A percentile compares a stretch with the other conserved stretches of the same genome.
Evolutionary conservation across 2,888 invertebrate species (phyloP).

Genomic region (Sussaba pulchella): DNA sequence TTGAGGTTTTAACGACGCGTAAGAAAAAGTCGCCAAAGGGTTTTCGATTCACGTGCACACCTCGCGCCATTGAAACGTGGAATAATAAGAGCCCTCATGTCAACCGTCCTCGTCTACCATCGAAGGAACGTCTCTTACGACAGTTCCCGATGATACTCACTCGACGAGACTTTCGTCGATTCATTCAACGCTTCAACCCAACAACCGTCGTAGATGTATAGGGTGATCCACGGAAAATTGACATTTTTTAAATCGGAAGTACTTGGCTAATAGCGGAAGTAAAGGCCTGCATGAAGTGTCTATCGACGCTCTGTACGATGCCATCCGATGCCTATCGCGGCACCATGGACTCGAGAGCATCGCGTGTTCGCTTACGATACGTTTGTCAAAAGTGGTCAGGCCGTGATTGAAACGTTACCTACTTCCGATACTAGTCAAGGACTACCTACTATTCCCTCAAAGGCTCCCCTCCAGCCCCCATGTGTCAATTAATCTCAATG

Average conservation of each 20-base stretch:
- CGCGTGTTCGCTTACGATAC: no score
- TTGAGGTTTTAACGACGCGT: constrained; percentile 22
- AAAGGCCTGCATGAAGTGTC: no score
- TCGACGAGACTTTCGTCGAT: not conserved
- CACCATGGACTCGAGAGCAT: no score
- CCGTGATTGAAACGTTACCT: no score
- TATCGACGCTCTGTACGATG: no score
- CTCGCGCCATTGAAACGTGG: not conserved
- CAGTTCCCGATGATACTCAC: not conserved
- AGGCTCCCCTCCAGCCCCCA: no score
- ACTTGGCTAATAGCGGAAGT: no score
- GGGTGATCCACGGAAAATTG: not conserved
- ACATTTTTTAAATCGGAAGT: constrained; percentile 8
- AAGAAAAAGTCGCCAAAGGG: not conserved
- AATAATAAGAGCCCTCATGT: constrained; percentile 6
- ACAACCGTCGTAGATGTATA: not conserved
- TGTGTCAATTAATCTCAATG: no score
- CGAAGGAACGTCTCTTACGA: constrained; percentile 11
- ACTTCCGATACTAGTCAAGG: no score
- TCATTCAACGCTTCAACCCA: not conserved
- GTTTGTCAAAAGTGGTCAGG: no score
- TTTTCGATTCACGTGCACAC: not conserved
- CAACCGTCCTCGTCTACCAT: not conserved
- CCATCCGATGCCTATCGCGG: no score
- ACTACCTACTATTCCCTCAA: no score